Percentiles rank a stretch among this genome's conserved stretches.
Conservation (phyloP, 2,888 invertebrate species). For the Protophormia terraenovae region DNA sequence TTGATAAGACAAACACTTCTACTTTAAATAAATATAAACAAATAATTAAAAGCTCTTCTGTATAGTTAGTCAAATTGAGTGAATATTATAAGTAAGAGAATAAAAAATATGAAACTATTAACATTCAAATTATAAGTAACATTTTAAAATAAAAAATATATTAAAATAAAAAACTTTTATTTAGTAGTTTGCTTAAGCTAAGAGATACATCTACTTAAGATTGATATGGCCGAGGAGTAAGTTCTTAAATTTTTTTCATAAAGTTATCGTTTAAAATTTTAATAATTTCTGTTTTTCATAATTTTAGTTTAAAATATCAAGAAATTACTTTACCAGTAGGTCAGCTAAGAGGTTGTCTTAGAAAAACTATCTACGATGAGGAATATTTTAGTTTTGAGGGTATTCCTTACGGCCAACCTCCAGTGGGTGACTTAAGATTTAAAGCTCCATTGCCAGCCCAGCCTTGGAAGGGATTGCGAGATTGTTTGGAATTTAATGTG, state of each 20-base stretch:
- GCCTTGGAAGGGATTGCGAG: constrained; percentile 80
- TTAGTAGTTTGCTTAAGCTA: neutral
- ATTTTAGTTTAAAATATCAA: constrained; percentile 15
- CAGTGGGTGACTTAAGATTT: constrained; percentile 77
- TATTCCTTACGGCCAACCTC: constrained; percentile 80
- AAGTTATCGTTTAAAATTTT: neutral
- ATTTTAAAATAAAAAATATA: neutral
- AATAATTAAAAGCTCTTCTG: neutral
- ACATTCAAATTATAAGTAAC: neutral
- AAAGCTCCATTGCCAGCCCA: constrained; percentile 81
- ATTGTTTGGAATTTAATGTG: constrained; percentile 78
- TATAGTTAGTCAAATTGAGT: too few relatives aligned
- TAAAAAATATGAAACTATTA: neutral
- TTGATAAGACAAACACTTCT: neutral
- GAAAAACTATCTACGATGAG: constrained; percentile 77
- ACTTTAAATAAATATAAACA: neutral
- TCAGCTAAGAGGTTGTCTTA: constrained; percentile 76
- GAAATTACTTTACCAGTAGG: constrained; percentile 73
- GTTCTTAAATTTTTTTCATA: neutral
- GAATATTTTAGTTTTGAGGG: constrained; percentile 78
- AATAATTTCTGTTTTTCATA: neutral
- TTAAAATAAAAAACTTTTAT: neutral
- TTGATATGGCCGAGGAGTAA: neutral
- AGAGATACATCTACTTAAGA: neutral
- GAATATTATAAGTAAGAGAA: neutral